phyloP scores from a whole-genome alignment of 1,140 invertebrate genomes.

The Drosophila erecta region DNA sequence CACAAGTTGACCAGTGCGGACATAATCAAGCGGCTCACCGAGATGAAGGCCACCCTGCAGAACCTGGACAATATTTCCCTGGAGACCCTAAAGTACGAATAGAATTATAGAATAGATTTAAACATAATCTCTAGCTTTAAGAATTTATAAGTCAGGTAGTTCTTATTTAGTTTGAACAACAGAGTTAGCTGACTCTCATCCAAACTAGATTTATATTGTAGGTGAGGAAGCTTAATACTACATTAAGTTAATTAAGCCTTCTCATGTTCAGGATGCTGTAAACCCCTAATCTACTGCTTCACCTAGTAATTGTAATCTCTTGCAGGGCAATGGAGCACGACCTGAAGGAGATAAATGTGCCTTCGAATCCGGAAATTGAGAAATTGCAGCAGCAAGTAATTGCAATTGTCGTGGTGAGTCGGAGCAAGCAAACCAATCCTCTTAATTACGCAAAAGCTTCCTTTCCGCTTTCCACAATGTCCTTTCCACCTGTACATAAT shows the following conservation, averaged over 20 bases:
- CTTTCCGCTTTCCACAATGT: conserved; percentile 9
- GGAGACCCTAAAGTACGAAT: conserved; percentile 74
- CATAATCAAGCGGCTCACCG: conserved; percentile 76
- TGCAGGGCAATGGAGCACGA: conserved; percentile 82
- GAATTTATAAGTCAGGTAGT: too few species aligned
- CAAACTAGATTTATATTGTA: not conserved
- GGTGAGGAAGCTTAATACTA: not conserved
- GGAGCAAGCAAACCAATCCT: conserved; percentile 40
- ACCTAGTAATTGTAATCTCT: conserved; percentile 9
- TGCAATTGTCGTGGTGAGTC: conserved; percentile 84
- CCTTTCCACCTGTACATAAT: conserved; percentile 19
- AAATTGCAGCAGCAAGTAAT: conserved; percentile 84
- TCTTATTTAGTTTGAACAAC: too few species aligned
- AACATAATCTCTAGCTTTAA: not conserved
- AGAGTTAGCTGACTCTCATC: too few species aligned
- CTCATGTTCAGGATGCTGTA: not conserved
- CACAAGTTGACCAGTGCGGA: conserved; percentile 80
- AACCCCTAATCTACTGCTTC: conserved; percentile 10
- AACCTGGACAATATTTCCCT: conserved; percentile 84
- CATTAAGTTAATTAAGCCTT: not conserved
- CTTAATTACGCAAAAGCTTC: conserved; percentile 40
- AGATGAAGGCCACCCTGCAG: conserved; percentile 82
- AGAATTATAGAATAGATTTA: too few species aligned
- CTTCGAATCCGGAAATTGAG: conserved; percentile 82
- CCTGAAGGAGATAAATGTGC: conserved; percentile 82